These are phyloP conservation scores for Ctenopoma multispine DNA, from an alignment of 2,797 vertebrate species.

Conservation along the genomic window DNA sequence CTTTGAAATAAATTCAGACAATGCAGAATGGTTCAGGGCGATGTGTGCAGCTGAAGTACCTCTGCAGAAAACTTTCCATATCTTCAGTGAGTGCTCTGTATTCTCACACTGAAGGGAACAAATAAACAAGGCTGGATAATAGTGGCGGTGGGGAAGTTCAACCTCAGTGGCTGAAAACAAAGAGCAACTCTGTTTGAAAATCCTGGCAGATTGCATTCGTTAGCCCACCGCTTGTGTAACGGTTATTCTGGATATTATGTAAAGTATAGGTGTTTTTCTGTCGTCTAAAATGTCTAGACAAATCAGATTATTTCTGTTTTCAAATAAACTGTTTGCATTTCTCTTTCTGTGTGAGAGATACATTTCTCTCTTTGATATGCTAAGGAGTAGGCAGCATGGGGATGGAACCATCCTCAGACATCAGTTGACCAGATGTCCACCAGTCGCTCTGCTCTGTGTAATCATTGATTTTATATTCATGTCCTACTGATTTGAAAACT, in stretches of 20 bases:
- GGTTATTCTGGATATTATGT: constrained; percentile 51
- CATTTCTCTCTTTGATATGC: constrained; percentile 70
- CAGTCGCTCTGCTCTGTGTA: constrained; percentile 56
- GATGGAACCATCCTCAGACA: constrained; percentile 47
- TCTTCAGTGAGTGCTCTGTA: constrained; percentile 33
- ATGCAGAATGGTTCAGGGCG: constrained; percentile 11
- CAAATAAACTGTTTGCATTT: background rate
- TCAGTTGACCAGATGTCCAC: constrained; percentile 72
- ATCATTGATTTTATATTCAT: constrained; percentile 75
- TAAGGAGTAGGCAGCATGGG: constrained; percentile 63
- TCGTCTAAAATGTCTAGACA: constrained; percentile 12
- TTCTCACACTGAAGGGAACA: constrained; percentile 20
- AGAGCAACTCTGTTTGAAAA: constrained; percentile 62
- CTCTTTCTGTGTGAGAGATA: constrained; percentile 34
- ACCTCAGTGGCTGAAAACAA: constrained; percentile 56
- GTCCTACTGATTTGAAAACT: constrained; percentile 67
- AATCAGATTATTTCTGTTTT: constrained; percentile 5
- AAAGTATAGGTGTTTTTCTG: constrained; percentile 43
- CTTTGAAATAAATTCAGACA: constrained; percentile 40
- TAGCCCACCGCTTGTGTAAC: constrained; percentile 58
- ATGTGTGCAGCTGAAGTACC: constrained; percentile 41
- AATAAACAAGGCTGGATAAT: constrained; percentile 57
- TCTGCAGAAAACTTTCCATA: constrained; percentile 34
- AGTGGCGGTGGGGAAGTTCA: constrained; percentile 13
- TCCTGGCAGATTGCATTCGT: constrained; percentile 53